A percentile compares a stretch with the other conserved stretches of the same genome.
These are phyloP conservation scores for Stegana nigrithorax DNA, from an alignment of 2,888 invertebrate genomes.

Conservation along the genomic window DNA sequence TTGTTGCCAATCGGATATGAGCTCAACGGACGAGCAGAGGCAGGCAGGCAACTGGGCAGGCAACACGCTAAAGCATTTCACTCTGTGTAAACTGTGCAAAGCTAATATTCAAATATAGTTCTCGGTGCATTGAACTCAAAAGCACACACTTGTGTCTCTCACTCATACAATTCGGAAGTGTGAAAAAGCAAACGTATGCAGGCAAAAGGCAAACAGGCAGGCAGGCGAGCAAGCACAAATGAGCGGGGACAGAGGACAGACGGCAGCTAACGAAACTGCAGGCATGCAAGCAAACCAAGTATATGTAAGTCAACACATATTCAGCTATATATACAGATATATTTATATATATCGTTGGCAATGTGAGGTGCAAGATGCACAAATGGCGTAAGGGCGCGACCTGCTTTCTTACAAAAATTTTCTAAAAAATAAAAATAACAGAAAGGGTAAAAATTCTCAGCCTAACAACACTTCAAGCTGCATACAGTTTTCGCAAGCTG, in stretches of 20 bases:
- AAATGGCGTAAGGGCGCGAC: not conserved
- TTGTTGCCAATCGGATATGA: not conserved
- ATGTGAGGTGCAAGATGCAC: not conserved
- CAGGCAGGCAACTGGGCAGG: too few species aligned
- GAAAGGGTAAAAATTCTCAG: too few species aligned
- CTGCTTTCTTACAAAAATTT: too few species aligned
- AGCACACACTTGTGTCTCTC: not conserved
- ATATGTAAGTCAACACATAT: not conserved
- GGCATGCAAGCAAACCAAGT: not conserved
- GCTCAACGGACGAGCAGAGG: too few species aligned
- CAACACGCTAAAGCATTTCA: too few species aligned
- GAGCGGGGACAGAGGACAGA: not conserved
- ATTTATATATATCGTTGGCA: not conserved
- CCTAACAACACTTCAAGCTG: too few species aligned
- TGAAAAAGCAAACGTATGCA: slow-evolving; percentile 1
- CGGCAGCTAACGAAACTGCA: not conserved
- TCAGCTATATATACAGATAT: not conserved
- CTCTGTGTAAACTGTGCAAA: slow-evolving; percentile 2
- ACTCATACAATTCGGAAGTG: slow-evolving; percentile 14
- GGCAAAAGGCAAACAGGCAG: not conserved
- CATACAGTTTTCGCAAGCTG: too few species aligned
- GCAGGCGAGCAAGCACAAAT: not conserved
- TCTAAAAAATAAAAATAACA: too few species aligned
- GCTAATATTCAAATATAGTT: slow-evolving; percentile 49
- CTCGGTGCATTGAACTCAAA: slow-evolving; percentile 44